phyloP scores from a whole-genome alignment of 2,113 vertebrate genomes.

The Gavia stellata region DNA sequence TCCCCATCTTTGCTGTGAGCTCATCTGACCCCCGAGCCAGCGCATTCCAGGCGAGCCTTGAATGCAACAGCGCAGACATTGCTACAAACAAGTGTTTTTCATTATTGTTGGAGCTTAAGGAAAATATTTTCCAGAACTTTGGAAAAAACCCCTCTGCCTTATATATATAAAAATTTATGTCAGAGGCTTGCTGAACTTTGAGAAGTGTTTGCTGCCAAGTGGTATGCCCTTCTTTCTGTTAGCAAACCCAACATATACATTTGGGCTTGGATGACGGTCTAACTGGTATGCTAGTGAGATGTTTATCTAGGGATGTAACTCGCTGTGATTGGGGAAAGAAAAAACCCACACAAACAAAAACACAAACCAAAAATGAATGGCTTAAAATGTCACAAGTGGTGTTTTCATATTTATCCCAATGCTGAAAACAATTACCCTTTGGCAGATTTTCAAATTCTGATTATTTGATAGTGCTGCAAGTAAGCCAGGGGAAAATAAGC shows the following conservation, averaged over 20 bases:
- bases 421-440: not conserved
- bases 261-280: not conserved
- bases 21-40: not conserved
- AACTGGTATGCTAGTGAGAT: not conserved
- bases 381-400: not conserved
- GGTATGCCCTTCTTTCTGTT: not conserved
- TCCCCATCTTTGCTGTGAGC: not conserved
- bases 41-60: not conserved
- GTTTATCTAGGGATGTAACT: not conserved
- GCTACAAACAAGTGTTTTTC: conserved; percentile 39
- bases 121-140: conserved; percentile 38
- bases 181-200: not conserved
- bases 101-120: conserved; percentile 19
- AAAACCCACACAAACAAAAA: not conserved
- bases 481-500: not conserved
- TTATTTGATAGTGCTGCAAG: not conserved
- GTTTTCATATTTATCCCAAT: not conserved
- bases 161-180: not conserved
- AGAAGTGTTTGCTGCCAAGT: not conserved
- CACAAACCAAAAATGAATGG: not conserved
- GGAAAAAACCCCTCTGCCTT: too few relatives aligned
- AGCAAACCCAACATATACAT: not conserved
- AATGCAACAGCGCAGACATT: not conserved
- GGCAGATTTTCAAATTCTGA: not conserved
- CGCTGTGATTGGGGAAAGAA: not conserved